A percentile compares a stretch with the other conserved stretches of the same genome.
Evolutionary conservation across 2,113 vertebrate genomes (phyloP).

Genomic region (Emydocephalus ijimae): DNA sequence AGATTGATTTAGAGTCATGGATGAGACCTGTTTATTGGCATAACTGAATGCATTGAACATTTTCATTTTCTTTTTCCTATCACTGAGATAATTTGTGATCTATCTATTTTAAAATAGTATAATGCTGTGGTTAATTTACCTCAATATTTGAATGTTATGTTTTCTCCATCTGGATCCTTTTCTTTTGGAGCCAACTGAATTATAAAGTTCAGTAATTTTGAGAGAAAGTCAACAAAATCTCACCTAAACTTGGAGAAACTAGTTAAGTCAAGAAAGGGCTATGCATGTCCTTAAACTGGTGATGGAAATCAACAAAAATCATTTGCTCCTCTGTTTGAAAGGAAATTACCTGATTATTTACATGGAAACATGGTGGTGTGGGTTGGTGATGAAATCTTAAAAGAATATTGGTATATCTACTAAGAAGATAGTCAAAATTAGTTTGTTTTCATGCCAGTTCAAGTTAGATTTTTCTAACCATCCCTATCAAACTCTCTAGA

Average conservation of each 20-base stretch:
- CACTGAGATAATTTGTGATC: background rate
- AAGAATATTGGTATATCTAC: background rate
- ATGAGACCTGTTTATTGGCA: background rate
- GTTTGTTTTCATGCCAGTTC: background rate
- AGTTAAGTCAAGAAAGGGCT: background rate
- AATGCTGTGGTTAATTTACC: background rate
- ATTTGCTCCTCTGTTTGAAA: background rate
- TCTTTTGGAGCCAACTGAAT: background rate
- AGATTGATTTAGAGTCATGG: background rate
- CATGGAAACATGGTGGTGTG: background rate
- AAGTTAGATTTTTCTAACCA: background rate
- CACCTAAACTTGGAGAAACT: background rate
- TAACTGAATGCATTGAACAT: background rate
- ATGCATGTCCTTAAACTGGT: background rate
- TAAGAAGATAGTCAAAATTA: background rate
- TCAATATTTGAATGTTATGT: background rate
- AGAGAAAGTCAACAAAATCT: background rate
- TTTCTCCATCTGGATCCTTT: background rate
- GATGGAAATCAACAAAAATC: background rate
- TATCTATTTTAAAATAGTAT: background rate
- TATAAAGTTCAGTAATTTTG: background rate
- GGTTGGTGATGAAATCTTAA: background rate
- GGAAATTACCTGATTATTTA: background rate
- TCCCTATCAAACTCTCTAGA: background rate
- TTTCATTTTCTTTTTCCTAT: background rate